Base-by-base conservation (phyloP, 37 sponge, comb jelly and placozoan genomes). In the Beroe ovata region DNA sequence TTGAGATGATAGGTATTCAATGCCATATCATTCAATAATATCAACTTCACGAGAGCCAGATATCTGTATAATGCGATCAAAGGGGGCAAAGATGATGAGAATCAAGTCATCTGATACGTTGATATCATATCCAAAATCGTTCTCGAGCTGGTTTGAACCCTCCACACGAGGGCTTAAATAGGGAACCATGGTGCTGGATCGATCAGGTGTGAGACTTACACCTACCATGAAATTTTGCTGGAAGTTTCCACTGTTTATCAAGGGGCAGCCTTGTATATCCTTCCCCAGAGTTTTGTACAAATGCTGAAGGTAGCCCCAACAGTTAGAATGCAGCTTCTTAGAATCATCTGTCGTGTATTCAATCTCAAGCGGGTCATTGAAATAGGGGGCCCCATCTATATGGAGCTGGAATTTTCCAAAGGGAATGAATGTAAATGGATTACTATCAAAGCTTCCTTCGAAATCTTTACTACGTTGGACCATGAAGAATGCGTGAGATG, bases 381-480 rank as follows among this genome's bases (percentile, higher is more conserved):
- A 69, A 28, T 69, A 28, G 30, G 71, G 71, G 4, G 6, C 32
- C 1, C 71, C 71, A 25, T 69, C 36, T 6, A 29, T 3, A 34
- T 69, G 25, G 4, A 69, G 11, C 71, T 69, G 38, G 8, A 69
- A 69, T 36, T 28, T 69, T 29, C 38, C 38, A 25, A 69, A 69
- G 38, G 71, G 71, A 4, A 69, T 69, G 36, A 69, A 69, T 8
- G 71, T 36, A 20, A 36, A 69, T 35, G 71, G 71, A 20, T 69
- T 69, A 21, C 20, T 21, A 69, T 35, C 25, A 21, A 8, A 8
- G 6, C 26, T 21, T 2, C 71, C 71, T 28, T 69, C 71, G 32
- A 69, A 69, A 69, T 25, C 19, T 8, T 16, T 19, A 34, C 36
- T 36, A 8, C 38, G 19, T 21, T 69, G 71, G 26, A 69, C 20